Percentiles rank a stretch among this genome's conserved stretches.
phyloP scores from a whole-genome alignment of 2,888 invertebrate genomes.

The Choreutis nemorana region DNA sequence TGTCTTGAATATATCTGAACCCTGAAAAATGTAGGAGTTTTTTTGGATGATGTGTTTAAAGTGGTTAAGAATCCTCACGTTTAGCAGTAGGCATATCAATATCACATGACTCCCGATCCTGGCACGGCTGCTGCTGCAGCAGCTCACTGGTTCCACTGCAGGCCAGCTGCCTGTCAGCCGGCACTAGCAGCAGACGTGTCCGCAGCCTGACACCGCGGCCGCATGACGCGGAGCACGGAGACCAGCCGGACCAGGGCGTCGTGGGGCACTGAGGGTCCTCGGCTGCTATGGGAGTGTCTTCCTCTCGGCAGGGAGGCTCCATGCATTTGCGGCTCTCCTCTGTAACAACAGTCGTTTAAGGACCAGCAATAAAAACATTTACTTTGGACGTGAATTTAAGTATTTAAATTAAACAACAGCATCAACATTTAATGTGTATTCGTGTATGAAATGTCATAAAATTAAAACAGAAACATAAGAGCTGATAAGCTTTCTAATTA shows the following conservation, averaged over 20 bases:
- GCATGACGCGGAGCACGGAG: conserved; percentile 89
- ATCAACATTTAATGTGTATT: too few relatives aligned
- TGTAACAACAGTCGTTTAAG: too few relatives aligned
- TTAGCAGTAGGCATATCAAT: conserved; percentile 80
- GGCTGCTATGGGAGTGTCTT: conserved; percentile 53
- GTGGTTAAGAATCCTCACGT: conserved; percentile 49
- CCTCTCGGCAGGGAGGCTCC: conserved; percentile 71
- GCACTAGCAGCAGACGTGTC: conserved; percentile 74
- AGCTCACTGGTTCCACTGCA: conserved; percentile 76
- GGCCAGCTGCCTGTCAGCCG: conserved; percentile 68
- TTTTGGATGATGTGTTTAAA: neutral
- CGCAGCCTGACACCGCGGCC: conserved; percentile 79
- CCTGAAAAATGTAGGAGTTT: too few relatives aligned
- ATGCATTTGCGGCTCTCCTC: conserved; percentile 86
- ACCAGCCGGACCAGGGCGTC: conserved; percentile 93
- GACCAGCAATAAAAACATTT: too few relatives aligned
- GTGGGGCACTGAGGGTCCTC: conserved; percentile 77
- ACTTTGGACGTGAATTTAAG: too few relatives aligned
- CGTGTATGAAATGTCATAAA: too few relatives aligned
- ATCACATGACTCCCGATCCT: conserved; percentile 71
- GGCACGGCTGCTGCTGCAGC: conserved; percentile 78
- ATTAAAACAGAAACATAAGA: too few relatives aligned
- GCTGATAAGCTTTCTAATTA: too few relatives aligned
- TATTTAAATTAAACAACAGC: too few relatives aligned
- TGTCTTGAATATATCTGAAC: neutral